Evolutionary conservation across 2,113 vertebrate species (phyloP).

Genomic region (Axis porcinus): DNA sequence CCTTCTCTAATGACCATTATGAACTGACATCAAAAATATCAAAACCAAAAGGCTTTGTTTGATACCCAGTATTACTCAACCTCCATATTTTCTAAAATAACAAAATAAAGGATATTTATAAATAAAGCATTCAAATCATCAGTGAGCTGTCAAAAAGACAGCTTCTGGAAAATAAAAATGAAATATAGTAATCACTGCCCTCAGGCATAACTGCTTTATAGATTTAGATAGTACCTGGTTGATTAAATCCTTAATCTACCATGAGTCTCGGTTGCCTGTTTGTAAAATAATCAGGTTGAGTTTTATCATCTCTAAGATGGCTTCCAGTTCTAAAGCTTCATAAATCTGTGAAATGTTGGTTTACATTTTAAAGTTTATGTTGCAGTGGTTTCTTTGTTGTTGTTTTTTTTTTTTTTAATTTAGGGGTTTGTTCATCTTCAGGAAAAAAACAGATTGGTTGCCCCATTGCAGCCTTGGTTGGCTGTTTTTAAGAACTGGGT

Average conservation of each 20-base stretch:
- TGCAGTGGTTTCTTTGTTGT: neutral
- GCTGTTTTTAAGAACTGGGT: neutral
- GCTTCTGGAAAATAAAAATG: neutral
- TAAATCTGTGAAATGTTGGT: neutral
- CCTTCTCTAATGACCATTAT: neutral
- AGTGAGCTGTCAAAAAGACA: neutral
- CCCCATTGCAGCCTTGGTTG: neutral
- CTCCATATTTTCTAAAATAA: neutral
- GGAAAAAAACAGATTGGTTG: neutral
- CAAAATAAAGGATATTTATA: neutral
- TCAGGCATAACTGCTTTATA: neutral
- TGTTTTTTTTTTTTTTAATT: neutral
- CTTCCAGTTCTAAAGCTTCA: neutral
- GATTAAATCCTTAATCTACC: neutral
- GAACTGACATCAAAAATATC: neutral
- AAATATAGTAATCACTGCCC: neutral
- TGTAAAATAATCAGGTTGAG: neutral
- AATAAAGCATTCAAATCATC: neutral
- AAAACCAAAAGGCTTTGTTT: neutral
- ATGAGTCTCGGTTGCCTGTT: neutral
- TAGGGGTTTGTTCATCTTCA: neutral
- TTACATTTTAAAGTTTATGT: neutral
- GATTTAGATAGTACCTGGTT: neutral
- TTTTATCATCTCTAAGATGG: neutral
- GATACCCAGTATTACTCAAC: neutral